These are phyloP conservation scores for Neoniphon sammara DNA, from an alignment of 2,797 vertebrate genomes.

Conservation along the genomic window DNA sequence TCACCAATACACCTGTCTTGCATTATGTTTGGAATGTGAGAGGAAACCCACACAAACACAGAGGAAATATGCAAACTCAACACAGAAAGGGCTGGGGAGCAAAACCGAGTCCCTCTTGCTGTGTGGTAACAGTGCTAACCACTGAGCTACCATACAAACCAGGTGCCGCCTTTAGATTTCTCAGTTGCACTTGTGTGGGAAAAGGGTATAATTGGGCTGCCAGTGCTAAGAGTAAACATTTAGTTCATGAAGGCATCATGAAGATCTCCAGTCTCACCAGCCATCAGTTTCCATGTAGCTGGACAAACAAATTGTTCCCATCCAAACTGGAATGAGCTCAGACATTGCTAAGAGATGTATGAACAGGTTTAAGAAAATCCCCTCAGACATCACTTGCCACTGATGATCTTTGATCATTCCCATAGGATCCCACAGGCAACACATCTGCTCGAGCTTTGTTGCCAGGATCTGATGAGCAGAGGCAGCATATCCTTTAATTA, in stretches of 20 bases:
- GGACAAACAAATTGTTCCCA: conserved; percentile 40
- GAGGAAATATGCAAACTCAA: conserved; percentile 29
- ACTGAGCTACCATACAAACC: too few relatives aligned
- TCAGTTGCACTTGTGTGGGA: background rate
- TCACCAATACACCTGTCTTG: conserved; percentile 59
- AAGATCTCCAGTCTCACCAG: background rate
- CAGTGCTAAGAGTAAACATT: background rate
- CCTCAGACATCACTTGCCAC: conserved; percentile 57
- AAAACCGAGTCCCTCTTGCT: conserved; percentile 6
- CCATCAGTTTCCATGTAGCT: conserved; percentile 19
- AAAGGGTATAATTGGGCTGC: background rate
- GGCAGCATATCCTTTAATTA: conserved; percentile 77
- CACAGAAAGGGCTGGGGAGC: background rate
- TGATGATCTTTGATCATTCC: conserved; percentile 74
- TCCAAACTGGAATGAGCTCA: conserved; percentile 26
- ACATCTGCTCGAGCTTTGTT: conserved; percentile 76
- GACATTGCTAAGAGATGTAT: conserved; percentile 30
- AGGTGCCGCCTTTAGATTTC: background rate
- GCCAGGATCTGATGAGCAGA: conserved; percentile 70
- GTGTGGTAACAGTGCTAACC: background rate
- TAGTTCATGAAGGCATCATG: background rate
- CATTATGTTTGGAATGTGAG: conserved; percentile 64
- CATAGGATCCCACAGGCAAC: conserved; percentile 68
- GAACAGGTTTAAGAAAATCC: conserved; percentile 45
- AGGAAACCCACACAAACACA: conserved; percentile 47